Base-by-base conservation (phyloP, 1,140 invertebrate genomes). In the Pogonognathellus flavescens region DNA sequence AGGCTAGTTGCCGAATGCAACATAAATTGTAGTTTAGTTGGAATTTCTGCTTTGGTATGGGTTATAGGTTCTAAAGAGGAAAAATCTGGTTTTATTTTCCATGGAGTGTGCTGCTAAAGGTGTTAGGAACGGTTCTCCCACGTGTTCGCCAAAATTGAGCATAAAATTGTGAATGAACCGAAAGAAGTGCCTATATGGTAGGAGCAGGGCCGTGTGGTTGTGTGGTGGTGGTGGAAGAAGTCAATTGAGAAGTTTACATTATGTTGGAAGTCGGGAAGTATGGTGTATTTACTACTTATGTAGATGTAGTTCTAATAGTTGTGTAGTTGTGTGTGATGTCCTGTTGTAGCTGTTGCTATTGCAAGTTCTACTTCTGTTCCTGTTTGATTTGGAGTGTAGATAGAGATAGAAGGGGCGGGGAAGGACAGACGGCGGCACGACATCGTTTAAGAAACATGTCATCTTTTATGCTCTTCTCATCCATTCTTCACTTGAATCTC, bases 71-170 rank as follows among this genome's bases (percentile, higher is more conserved):
- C 2, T 41, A 41, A 41, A 41, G 31, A 41, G 31, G 31, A 41
- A 41, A 41, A 41, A 41, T 41, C 31, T 41, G 31, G 31, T 41
- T 41, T 41, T 41, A 41, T 6, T 41, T 41, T 41, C 6, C 31
- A 41, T 41, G 31, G 31, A 41, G 31, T 41, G 31, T 57, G 53
- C 53, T 57, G 53, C 53, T 57, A 59, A 59, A 59, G 16, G 57
- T 60, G 57, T 60, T 18, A 60, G n/a, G 0, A 60, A 20, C 20
- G 20, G 10, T 80, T 22, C 10, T 13, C 41, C 50, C 49, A 83
- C 22, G 72, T 85, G 84, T 81, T 85, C 80, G 84, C 84, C 20
- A 85, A 85, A 85, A 85, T 85, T 85, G 84, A 81, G 57, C 84
- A 82, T 85, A 82, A 85, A 85, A 82, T 82, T 66, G 72, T 16